Base-by-base conservation (phyloP, 2,888 invertebrate species). In the Epinotia ramella region DNA sequence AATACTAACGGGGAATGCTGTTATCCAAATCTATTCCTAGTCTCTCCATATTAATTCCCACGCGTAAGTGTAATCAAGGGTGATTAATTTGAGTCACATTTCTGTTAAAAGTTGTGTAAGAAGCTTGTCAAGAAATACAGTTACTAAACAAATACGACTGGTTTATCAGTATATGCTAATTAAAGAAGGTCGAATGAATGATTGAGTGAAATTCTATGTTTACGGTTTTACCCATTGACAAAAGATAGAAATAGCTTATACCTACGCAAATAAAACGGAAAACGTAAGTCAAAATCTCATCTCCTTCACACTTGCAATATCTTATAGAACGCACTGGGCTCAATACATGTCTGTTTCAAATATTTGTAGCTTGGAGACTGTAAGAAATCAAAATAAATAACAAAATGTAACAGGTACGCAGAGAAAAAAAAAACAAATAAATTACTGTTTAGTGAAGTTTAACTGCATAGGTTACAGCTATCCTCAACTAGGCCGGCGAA, bases 161-260 rank as follows among this genome's bases (percentile, higher is more conserved):
- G 65, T 24, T 49, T 11, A 53, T 49, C 53, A 24, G 18, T 49
- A 4, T 33, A 53, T 24, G 40, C 44, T 44, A 20, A 68, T 57
- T 44, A 57, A 16, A 44, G 33, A 59, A 57, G 44, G 57, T 68
- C 46, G 46, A 24, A 7, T 49, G 16, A n/a, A 13, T 49, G 49
- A 65, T 24, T 49, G 65, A 65, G 44, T 20, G 13, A 46, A 63
- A 63, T 18, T 18, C 20, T 24, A n/a, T 13, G 12, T 67, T 56
- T 56, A 33, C 18, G 28, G 28, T 18, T 49, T 56, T 67, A 67
- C 18, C 33, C 28, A 33, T n/a, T 3, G 11, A 12, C 9, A 13
- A n/a, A 46, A 40, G 53, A n/a, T n/a, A 53, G 53, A 16, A 49
- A 49, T 6, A 49, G 49, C 16, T 33, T 7, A 33, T 33, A 33